Base-by-base conservation (phyloP, 92 coral and sea anemone species). In the Actinernus sp. region DNA sequence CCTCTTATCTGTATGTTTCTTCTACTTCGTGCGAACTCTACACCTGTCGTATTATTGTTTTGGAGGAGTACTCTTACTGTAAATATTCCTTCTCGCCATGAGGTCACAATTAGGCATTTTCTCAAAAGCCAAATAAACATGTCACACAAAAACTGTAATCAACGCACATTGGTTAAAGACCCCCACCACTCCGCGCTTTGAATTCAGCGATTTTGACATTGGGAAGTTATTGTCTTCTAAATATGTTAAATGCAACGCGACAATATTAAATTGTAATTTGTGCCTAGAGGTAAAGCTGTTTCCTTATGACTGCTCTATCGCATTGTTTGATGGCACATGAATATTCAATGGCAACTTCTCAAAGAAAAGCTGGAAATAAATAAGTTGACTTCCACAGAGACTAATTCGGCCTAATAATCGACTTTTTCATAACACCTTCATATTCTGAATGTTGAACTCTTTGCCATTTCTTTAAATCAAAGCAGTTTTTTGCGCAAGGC, bases 11-110 rank as follows among this genome's bases (percentile, higher is more conserved):
- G 41, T 64, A 58, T 80, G 71, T 86, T 76, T 63, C 79, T 80
- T 29, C 53, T 73, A 74, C 65, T 73, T 81, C 97, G 97, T 90
- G 97, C 92, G 97, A 90, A 90, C 55, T 36, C 12, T 55, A 67
- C 97, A 90, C 84, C 97, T 90, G 97, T 44, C 50, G 23, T 34
- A 57, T 74, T 48, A 75, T 90, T 90, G 92, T 90, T 76, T 63
- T 62, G 24, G 26, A 41, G 44, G 66, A 24, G 48, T 27, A 22
- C 57, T 58, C 63, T 70, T 30, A 70, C 78, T 21, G 43, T 39
- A 65, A 73, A 73, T 81, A 65, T 81, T 69, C 81, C 31, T 5
- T 40, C 61, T 59, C 92, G 22, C 83, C 75, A 63, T 75, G 85
- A 74, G 97, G 77, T 51, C 40, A 49, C 77, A 76, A 81, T 81